phyloP scores from a whole-genome alignment of 2,113 vertebrate genomes.

The Edolisoma coerulescens region DNA sequence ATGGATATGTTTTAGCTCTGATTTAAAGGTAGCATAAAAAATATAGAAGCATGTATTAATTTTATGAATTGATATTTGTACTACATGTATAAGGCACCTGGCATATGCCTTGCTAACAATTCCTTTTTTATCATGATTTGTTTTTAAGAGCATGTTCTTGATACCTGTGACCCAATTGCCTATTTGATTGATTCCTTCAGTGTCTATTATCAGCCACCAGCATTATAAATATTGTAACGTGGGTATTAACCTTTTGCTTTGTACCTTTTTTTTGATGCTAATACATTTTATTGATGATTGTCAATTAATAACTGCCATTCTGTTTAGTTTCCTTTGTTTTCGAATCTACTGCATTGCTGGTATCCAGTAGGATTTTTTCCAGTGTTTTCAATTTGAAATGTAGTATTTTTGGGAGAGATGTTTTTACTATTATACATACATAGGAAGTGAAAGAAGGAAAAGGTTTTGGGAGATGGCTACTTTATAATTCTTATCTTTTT shows the following conservation, averaged over 20 bases:
- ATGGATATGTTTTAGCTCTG: background rate
- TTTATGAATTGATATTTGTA: background rate
- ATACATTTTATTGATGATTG: background rate
- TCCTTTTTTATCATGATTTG: background rate
- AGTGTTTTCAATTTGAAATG: background rate
- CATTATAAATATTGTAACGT: background rate
- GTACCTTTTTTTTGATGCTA: background rate
- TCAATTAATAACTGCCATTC: background rate
- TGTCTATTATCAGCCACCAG: background rate
- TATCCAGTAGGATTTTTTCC: background rate
- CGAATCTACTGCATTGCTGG: background rate
- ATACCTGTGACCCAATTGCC: background rate
- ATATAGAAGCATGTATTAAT: background rate
- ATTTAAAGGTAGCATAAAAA: background rate
- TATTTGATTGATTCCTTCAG: background rate
- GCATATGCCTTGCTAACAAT: background rate
- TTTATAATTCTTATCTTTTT: background rate
- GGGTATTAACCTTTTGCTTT: background rate
- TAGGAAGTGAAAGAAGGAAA: background rate
- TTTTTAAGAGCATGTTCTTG: background rate
- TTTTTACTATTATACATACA: background rate
- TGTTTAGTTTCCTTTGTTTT: background rate
- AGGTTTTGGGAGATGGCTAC: background rate
- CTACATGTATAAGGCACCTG: background rate
- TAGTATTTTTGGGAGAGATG: background rate